Base-by-base conservation (phyloP, 2,797 vertebrate species). In the Ficedula albicollis region DNA sequence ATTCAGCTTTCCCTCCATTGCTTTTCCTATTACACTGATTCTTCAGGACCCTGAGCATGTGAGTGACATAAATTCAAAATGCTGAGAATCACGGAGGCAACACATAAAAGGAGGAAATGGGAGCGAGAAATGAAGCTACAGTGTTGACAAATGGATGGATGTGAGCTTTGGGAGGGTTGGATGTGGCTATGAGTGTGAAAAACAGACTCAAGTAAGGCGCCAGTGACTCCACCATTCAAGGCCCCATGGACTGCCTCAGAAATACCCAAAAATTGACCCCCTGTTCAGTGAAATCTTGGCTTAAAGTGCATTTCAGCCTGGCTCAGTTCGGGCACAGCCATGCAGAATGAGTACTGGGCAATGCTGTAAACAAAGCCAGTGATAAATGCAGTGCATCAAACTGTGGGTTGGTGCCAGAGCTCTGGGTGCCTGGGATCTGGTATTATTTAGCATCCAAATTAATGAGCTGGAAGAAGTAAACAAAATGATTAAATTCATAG, bases 371-470 rank as follows among this genome's bases (percentile, higher is more conserved):
- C 68, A 77, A 94, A 91, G 66, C 2, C 72, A 52, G 9, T 91
- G 88, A 95, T 81, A 85, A 94, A 90, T 46, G 75, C 84, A 86
- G 44, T 46, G 73, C 82, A 91, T 87, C 84, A 79, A 70, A 86
- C 19, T 52, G 75, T 84, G 87, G 84, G 95, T 54, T 39, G 76
- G 73, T 92, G 84, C 52, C 88, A 89, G 91, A 93, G 90, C 93
- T 94, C 94, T 92, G 94, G 77, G 94, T 96, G 92, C 91, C 93
- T 78, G 69, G 67, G 84, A 94, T 80, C 95, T 94, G 59, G 38
- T 93, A 66, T 93, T 97, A 97, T 94, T 97, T 96, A 97, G 97
- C 93, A 95, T 93, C 94, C 96, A 94, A 96, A 97, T 97, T 98
- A 97, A 97, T 92, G 89, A 95, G 75, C 77, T 95, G 72, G 94